Percentiles rank a stretch among this genome's conserved stretches.
Conservation (phyloP, 2,797 vertebrate genomes). For the Phyllotis vaccarum region DNA sequence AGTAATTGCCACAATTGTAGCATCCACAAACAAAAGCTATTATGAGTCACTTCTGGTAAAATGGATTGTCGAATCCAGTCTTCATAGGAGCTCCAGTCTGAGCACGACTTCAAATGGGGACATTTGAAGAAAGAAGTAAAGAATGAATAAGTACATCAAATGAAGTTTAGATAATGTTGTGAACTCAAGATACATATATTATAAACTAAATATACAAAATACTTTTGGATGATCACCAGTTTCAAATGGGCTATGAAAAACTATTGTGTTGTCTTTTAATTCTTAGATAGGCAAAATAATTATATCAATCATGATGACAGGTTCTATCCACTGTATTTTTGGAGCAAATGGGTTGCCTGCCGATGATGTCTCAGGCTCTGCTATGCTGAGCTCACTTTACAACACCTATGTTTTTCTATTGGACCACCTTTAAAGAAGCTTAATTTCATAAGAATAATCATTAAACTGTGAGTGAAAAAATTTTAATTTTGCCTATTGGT, state of each 20-base stretch:
- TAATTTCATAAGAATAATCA: not conserved
- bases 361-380: not conserved
- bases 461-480: not conserved
- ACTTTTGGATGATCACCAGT: not conserved
- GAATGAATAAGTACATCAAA: not conserved
- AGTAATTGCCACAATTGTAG: not conserved
- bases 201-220: not conserved
- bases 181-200: not conserved
- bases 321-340: not conserved
- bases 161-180: not conserved
- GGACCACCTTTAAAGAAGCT: not conserved
- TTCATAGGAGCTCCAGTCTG: not conserved
- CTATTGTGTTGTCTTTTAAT: not conserved
- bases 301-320: not conserved
- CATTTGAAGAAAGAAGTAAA: not conserved
- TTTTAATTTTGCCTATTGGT: not conserved
- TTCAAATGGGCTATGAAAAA: not conserved
- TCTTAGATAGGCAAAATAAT: not conserved
- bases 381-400: not conserved
- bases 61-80: not conserved
- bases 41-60: not conserved
- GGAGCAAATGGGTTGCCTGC: not conserved
- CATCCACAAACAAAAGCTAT: not conserved
- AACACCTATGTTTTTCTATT: not conserved
- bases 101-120: no score